phyloP scores from a whole-genome alignment of 2,113 vertebrate species.

The Eulemur macaco region DNA sequence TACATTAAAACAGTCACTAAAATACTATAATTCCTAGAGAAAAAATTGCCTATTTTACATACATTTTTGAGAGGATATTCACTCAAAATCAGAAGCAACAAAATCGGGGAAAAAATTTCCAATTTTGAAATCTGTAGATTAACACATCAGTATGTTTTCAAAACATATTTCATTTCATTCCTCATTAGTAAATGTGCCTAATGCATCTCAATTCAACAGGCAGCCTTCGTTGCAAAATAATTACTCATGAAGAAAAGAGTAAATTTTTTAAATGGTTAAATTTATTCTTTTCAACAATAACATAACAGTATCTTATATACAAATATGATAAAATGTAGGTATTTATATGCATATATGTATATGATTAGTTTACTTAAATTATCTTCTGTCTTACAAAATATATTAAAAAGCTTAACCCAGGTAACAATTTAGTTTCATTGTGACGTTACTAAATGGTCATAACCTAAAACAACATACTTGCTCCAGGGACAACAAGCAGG shows the following conservation, averaged over 20 bases:
- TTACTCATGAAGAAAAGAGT: background rate
- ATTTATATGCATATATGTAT: background rate
- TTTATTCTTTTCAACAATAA: constrained; percentile 34
- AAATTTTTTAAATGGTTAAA: constrained; percentile 15
- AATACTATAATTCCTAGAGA: background rate
- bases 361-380: background rate
- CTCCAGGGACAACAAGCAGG: constrained; percentile 95
- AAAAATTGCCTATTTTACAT: constrained; percentile 5
- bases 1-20: constrained; percentile 24
- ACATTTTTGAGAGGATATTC: background rate
- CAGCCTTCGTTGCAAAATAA: background rate
- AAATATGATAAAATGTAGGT: background rate
- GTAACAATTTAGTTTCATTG: constrained; percentile 26
- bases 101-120: background rate
- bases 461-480: constrained; percentile 88
- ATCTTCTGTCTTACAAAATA: background rate
- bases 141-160: background rate
- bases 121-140: background rate
- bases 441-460: background rate
- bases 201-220: background rate
- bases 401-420: background rate
- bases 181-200: background rate
- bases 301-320: background rate
- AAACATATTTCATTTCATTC: background rate
- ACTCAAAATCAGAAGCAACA: constrained; percentile 36